phyloP scores from a whole-genome alignment of 2,888 invertebrate species.

The Rhopalosiphum nymphaeae region DNA sequence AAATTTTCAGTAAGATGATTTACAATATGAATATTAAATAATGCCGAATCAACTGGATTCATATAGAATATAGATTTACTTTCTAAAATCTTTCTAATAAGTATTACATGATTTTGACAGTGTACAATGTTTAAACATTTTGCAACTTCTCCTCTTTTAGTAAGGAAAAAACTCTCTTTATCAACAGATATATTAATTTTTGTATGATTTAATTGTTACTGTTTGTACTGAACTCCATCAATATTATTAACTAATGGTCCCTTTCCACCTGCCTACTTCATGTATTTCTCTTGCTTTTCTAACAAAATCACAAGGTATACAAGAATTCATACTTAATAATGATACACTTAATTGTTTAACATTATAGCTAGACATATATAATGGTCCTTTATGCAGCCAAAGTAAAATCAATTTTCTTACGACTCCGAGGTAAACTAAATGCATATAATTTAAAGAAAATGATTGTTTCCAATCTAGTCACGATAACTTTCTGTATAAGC shows the following conservation, averaged over 20 bases:
- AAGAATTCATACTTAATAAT: background rate
- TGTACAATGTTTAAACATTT: conserved; percentile 13
- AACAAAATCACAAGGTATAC: background rate
- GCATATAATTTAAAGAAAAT: background rate
- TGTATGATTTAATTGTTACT: background rate
- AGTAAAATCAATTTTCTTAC: background rate
- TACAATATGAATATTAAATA: background rate
- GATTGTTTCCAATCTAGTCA: background rate
- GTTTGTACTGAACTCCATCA: background rate
- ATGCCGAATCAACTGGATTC: background rate
- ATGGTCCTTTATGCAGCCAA: background rate
- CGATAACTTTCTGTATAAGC: background rate
- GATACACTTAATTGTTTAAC: background rate
- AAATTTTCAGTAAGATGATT: background rate
- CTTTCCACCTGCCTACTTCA: background rate
- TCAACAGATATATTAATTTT: background rate
- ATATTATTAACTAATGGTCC: background rate
- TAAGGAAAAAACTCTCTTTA: background rate
- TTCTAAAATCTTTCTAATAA: background rate
- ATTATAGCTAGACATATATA: background rate
- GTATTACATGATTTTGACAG: background rate
- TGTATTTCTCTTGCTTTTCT: background rate
- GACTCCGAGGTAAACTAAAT: background rate
- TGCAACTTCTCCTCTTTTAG: background rate
- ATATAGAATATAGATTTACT: background rate